A percentile compares a stretch with the other conserved stretches of the same genome.
Conservation (phyloP, 1,140 invertebrate genomes). For the Cyrtorhinus lividipennis region DNA sequence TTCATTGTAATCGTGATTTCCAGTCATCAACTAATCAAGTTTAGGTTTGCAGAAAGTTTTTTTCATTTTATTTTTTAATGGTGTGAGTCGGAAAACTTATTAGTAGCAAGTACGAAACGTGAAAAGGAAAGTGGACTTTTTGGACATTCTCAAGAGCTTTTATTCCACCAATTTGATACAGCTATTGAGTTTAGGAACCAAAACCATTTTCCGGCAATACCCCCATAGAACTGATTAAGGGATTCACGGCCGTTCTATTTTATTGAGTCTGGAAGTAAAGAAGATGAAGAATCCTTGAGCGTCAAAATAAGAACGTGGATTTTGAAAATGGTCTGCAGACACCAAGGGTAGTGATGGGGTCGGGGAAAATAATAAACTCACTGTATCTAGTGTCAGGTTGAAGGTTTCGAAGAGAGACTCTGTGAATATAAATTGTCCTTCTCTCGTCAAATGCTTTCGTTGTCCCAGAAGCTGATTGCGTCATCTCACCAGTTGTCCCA, state of each 20-base stretch:
- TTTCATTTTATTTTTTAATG: too few species aligned
- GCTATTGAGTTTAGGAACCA: too few species aligned
- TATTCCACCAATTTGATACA: too few species aligned
- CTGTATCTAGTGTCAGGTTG: slow-evolving; percentile 44
- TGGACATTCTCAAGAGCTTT: too few species aligned
- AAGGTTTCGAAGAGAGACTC: slow-evolving; percentile 43
- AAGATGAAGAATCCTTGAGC: too few species aligned
- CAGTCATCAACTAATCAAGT: too few species aligned
- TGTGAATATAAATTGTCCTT: slow-evolving; percentile 65
- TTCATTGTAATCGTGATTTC: too few species aligned
- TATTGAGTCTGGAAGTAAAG: background rate
- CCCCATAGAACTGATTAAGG: background rate
- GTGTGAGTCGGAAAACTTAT: too few species aligned
- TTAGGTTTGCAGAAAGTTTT: too few species aligned
- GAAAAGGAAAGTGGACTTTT: too few species aligned
- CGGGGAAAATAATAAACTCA: slow-evolving; percentile 29
- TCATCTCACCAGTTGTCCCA: slow-evolving; percentile 41
- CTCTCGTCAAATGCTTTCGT: slow-evolving; percentile 61
- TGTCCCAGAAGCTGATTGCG: slow-evolving; percentile 38
- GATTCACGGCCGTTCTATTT: background rate
- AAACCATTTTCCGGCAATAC: background rate
- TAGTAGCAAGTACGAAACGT: too few species aligned
- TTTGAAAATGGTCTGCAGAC: background rate
- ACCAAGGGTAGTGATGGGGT: background rate
- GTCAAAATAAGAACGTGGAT: background rate